Percentiles rank a stretch among this genome's conserved stretches.
These are phyloP conservation scores for Noctuana brunneofusca DNA, from an alignment of 2,888 invertebrate genomes.

Conservation along the genomic window DNA sequence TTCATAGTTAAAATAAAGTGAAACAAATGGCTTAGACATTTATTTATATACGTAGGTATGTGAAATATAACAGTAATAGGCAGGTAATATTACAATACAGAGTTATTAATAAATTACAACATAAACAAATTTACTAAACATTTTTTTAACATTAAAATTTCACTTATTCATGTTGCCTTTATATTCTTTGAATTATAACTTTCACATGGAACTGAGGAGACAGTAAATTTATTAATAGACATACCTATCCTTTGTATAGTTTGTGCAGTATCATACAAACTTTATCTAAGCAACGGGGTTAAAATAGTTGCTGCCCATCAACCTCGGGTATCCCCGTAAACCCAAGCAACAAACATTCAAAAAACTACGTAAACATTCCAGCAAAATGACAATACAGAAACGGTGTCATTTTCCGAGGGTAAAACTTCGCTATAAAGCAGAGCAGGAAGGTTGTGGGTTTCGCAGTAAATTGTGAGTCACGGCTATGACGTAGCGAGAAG, in stretches of 20 bases:
- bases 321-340: not conserved
- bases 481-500: constrained; percentile 27
- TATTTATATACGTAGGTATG: constrained; percentile 5
- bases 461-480: constrained; percentile 31
- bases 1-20: constrained; percentile 6
- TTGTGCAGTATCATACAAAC: not conserved
- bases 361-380: constrained; percentile 1
- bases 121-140: too few species aligned
- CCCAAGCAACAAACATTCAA: not conserved
- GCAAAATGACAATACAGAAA: constrained; percentile 16
- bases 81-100: too few species aligned
- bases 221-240: too few species aligned
- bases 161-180: too few species aligned
- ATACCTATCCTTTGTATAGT: too few species aligned
- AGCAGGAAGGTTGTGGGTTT: constrained; percentile 25
- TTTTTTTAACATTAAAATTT: too few species aligned
- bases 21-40: constrained; percentile 6
- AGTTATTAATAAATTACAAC: too few species aligned
- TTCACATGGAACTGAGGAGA: too few species aligned
- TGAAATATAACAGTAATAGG: too few species aligned
- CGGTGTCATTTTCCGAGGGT: constrained; percentile 31
- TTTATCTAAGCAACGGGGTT: not conserved
- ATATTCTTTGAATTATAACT: too few species aligned
- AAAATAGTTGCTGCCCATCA: not conserved
- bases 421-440: constrained; percentile 28